A percentile compares a stretch with the other conserved stretches of the same genome.
phyloP scores from a whole-genome alignment of 1,140 invertebrate species.

The Hestina assimilis region DNA sequence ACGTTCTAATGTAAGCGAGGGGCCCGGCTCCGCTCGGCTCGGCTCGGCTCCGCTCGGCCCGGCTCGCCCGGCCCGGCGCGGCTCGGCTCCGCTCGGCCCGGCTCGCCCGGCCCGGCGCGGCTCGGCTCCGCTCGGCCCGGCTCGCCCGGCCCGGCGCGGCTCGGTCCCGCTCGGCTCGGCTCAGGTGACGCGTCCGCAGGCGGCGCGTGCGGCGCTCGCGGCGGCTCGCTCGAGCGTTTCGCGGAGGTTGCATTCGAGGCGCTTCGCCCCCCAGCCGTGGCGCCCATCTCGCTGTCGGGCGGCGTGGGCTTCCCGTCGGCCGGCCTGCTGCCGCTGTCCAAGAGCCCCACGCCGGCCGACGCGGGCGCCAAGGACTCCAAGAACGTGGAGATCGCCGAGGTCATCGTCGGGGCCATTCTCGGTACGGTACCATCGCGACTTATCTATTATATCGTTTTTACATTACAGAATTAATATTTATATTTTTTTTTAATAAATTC shows the following conservation, averaged over 20 bases:
- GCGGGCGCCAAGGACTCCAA: constrained; percentile 86
- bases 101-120: not conserved
- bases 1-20: constrained; percentile 66
- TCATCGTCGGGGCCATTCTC: constrained; percentile 97
- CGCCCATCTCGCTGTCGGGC: constrained; percentile 86
- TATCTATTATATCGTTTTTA: no score
- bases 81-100: no score
- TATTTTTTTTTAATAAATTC: not conserved
- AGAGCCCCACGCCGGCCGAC: constrained; percentile 91
- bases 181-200: constrained; percentile 68
- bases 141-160: constrained; percentile 58
- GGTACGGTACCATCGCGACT: constrained; percentile 80
- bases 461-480: no score
- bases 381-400: constrained; percentile 95
- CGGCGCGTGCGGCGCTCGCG: constrained; percentile 81
- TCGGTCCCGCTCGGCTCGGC: constrained; percentile 63
- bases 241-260: constrained; percentile 85
- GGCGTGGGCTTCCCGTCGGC: constrained; percentile 86
- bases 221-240: constrained; percentile 84
- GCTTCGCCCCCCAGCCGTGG: constrained; percentile 82
- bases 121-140: no score
- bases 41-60: not conserved
- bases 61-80: constrained; percentile 4
- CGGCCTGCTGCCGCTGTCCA: constrained; percentile 89
- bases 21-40: constrained; percentile 13